Percentiles rank a stretch among this genome's conserved stretches.
Conservation (phyloP, 2,888 invertebrate species). For the Ryuthela nishihirai region DNA sequence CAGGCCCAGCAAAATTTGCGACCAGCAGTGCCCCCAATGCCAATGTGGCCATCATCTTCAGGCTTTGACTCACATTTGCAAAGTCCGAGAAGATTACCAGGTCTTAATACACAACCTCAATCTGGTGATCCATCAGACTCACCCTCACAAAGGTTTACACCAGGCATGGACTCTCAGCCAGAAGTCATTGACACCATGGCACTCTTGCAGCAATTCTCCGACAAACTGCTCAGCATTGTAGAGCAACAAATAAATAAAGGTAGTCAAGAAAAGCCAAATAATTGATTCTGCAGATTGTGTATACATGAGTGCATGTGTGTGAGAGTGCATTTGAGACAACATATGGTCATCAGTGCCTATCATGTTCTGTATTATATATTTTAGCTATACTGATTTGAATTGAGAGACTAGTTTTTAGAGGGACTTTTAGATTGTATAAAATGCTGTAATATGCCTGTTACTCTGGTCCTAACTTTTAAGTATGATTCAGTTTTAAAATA, state of each 20-base stretch:
- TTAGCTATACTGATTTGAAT: no score
- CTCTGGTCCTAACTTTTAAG: no score
- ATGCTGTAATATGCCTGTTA: no score
- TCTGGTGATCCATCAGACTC: constrained; percentile 29
- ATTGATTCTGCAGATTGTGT: constrained; percentile 10
- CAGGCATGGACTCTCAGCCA: constrained; percentile 17
- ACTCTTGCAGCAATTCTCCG: constrained; percentile 62
- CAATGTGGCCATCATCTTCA: constrained; percentile 9
- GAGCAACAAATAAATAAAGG: constrained; percentile 58
- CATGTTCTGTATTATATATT: no score
- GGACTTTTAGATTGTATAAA: no score
- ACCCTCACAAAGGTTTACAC: constrained; percentile 3
- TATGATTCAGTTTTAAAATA: no score
- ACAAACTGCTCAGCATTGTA: constrained; percentile 60
- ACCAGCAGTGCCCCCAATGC: constrained; percentile 31
- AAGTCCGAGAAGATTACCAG: constrained; percentile 10
- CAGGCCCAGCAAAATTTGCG: constrained; percentile 43
- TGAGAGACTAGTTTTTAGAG: no score
- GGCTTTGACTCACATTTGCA: constrained; percentile 6
- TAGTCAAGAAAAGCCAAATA: constrained; percentile 37
- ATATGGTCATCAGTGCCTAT: no score
- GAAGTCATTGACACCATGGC: constrained; percentile 36
- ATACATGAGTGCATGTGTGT: not conserved
- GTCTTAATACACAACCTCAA: constrained; percentile 8
- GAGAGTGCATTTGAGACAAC: no score